Conservation (phyloP, 2,888 invertebrate species). For the Caenorhabditis sinica region DNA sequence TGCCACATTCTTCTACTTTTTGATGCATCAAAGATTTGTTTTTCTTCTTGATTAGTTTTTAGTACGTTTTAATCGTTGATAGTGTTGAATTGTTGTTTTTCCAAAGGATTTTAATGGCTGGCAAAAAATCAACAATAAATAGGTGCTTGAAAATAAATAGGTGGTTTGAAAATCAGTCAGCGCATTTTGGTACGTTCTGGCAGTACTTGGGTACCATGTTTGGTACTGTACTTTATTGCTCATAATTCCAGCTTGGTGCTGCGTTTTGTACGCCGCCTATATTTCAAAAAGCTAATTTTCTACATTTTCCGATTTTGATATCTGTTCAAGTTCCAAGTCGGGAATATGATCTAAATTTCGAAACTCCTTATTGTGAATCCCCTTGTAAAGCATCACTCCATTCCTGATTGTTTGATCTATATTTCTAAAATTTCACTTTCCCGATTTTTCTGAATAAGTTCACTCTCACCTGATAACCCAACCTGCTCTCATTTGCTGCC, state of each 20-base stretch:
- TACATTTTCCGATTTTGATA: no score
- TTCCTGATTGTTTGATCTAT: conserved; percentile 33
- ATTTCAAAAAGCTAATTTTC: no score
- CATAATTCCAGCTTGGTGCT: no score
- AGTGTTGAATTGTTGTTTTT: background rate
- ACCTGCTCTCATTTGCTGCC: background rate
- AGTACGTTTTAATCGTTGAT: conserved; percentile 1
- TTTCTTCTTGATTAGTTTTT: background rate
- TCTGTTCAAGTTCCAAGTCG: background rate
- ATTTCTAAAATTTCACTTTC: background rate
- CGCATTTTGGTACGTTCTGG: no score
- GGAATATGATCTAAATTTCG: background rate
- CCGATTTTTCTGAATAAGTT: background rate
- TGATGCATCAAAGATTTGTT: conserved; percentile 12
- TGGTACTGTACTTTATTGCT: no score
- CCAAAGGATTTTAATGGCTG: background rate
- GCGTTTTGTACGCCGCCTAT: no score
- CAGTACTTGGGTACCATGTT: no score
- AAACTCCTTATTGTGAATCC: background rate
- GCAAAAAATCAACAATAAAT: conserved; percentile 4
- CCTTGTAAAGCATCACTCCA: background rate
- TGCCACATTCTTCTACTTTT: background rate
- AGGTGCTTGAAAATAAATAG: background rate
- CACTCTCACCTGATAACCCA: conserved; percentile 19
- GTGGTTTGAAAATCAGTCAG: background rate